A percentile compares a stretch with the other conserved stretches of the same genome.
phyloP scores from a whole-genome alignment of 2,888 invertebrate genomes.

The Hoplodrina blanda region DNA sequence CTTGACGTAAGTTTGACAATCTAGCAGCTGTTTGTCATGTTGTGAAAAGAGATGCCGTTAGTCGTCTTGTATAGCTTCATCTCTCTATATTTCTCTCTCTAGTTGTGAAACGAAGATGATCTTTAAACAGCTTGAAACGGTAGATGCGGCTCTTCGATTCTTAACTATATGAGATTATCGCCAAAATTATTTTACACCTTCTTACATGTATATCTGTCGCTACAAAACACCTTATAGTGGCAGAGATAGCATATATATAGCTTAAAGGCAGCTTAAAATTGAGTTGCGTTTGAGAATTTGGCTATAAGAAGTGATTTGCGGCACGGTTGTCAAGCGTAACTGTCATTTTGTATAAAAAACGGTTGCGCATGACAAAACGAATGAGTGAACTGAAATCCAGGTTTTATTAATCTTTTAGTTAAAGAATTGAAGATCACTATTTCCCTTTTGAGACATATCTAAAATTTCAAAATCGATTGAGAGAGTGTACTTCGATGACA shows the following conservation, averaged over 20 bases:
- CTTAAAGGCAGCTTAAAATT: too few relatives aligned
- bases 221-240: too few relatives aligned
- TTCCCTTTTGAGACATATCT: conserved; percentile 1
- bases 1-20: conserved; percentile 5
- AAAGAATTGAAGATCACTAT: background rate
- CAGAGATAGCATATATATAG: too few relatives aligned
- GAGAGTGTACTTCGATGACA: conserved; percentile 1
- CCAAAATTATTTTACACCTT: too few relatives aligned
- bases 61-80: conserved; percentile 10
- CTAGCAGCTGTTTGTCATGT: background rate
- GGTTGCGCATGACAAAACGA: conserved; percentile 1
- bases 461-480: background rate
- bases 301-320: too few relatives aligned
- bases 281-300: too few relatives aligned
- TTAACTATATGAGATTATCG: background rate
- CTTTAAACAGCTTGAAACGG: background rate
- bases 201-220: too few relatives aligned
- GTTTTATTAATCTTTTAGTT: background rate
- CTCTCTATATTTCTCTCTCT: conserved; percentile 9
- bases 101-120: background rate
- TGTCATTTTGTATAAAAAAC: background rate
- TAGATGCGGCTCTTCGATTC: background rate
- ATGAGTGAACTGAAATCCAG: background rate
- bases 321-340: conserved; percentile 3
- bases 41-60: conserved; percentile 4